Base-by-base conservation (phyloP, 2,113 vertebrate genomes). In the Eupsittula cactorum region DNA sequence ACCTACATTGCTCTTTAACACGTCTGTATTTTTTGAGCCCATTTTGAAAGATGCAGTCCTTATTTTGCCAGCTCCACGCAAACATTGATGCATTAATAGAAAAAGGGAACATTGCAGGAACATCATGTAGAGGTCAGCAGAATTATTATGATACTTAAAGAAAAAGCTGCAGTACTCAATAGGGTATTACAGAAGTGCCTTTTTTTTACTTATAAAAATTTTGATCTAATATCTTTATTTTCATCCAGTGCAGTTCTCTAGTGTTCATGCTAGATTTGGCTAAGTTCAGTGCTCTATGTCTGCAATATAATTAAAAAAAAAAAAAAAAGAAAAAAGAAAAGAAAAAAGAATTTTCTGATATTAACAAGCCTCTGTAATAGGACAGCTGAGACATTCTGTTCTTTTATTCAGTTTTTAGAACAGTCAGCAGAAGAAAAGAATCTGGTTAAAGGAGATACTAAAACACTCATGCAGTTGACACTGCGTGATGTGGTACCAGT, bases 181-280 rank as follows among this genome's bases (percentile, higher is more conserved):
- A 87, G 52, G 11, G 10, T 79, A 73, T 95, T 94, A 94, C 82
- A 85, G 77, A 87, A 92, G 57, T 91, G 87, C 94, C 92, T 95
- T 94, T 93, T 67, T 91, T 42, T 67, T 71, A 75, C 69, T 92
- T 92, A 82, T 5, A 87, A 59, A 77, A 80, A 62, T 29, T 64
- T 52, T 69, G 80, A 55, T 65, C 79, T 90, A 47, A 91, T 95
- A 92, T 86, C 81, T 70, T 79, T 89, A 62, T 95, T 95, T 94
- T 82, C 74, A 84, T 70, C 76, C 37, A n/a, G n/a, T 78, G 35
- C 46, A 44, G 47, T 60, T 57, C 39, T 73, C 24, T 57, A 62
- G 59, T 47, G 42, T 71, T 89, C 37, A 28, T 89, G 35, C 27
- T 80, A 73, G 47, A 71, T 76, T 85, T 89, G 39, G 18, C 39